A percentile compares a stretch with the other conserved stretches of the same genome.
Conservation (phyloP, 2,888 invertebrate species). For the Neoscelio sp. region DNA sequence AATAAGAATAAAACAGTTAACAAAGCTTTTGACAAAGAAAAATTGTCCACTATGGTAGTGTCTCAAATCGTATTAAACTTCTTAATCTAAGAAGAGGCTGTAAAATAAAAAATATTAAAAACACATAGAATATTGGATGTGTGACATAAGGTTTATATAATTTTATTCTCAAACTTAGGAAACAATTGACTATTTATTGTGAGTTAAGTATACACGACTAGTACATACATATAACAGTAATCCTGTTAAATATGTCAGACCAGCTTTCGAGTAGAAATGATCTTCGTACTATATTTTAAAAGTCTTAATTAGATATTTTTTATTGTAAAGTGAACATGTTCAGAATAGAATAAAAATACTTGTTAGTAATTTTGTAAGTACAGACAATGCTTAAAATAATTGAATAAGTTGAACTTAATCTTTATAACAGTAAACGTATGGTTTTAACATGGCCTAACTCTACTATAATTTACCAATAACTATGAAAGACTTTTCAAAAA, state of each 20-base stretch:
- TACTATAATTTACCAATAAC: too few species aligned
- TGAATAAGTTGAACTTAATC: background rate
- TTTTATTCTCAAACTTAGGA: constrained; percentile 71
- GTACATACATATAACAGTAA: constrained; percentile 79
- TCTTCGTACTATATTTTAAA: constrained; percentile 53
- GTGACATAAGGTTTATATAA: constrained; percentile 25
- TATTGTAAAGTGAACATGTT: too few species aligned
- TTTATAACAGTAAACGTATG: constrained; percentile 2
- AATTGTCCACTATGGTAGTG: too few species aligned
- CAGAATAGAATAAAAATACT: too few species aligned
- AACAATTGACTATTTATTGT: constrained; percentile 82
- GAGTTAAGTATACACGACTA: constrained; percentile 77
- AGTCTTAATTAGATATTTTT: constrained; percentile 26
- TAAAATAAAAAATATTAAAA: too few species aligned
- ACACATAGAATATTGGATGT: too few species aligned
- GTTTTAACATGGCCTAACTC: too few species aligned
- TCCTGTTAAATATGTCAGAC: constrained; percentile 72
- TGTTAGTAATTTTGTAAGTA: background rate
- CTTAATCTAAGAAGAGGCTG: too few species aligned
- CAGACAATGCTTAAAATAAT: background rate
- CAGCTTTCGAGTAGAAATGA: constrained; percentile 73
- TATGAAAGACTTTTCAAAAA: constrained; percentile 40
- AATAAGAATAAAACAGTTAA: too few species aligned
- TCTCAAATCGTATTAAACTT: too few species aligned
- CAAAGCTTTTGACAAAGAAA: too few species aligned